These are phyloP conservation scores for Drosophila sordidula DNA, from an alignment of 2,888 invertebrate species.

Conservation along the genomic window DNA sequence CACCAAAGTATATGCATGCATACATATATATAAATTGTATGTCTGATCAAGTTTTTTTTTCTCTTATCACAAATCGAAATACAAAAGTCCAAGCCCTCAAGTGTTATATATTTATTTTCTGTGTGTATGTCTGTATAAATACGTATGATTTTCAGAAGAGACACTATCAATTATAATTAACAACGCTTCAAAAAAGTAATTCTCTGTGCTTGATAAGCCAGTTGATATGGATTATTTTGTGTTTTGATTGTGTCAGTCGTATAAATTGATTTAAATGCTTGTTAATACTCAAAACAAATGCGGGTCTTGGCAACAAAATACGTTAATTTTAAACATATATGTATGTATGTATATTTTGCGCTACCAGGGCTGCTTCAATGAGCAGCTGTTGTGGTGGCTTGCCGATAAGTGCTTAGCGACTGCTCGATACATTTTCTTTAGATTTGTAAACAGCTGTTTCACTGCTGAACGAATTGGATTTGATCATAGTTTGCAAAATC, in stretches of 20 bases:
- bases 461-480: constrained; percentile 1
- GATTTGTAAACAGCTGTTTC: constrained; percentile 12
- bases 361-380: constrained; percentile 23
- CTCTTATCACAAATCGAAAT: constrained; percentile 75
- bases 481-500: background rate
- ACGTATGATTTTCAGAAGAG: constrained; percentile 30
- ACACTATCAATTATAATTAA: constrained; percentile 75
- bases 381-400: constrained; percentile 22
- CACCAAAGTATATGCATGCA: constrained; percentile 24
- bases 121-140: constrained; percentile 3
- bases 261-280: constrained; percentile 59
- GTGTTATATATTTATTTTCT: constrained; percentile 37
- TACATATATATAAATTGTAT: constrained; percentile 8
- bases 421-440: constrained; percentile 13
- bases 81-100: constrained; percentile 70
- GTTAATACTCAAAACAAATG: constrained; percentile 3
- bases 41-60: constrained; percentile 58
- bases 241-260: constrained; percentile 58
- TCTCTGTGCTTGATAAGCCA: constrained; percentile 60
- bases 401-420: constrained; percentile 15
- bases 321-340: constrained; percentile 44
- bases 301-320: constrained; percentile 43
- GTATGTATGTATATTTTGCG: background rate
- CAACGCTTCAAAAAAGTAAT: constrained; percentile 67
- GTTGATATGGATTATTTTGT: constrained; percentile 62